These are phyloP conservation scores for Hermaeophaga mercurialis DNA, from an alignment of 2,888 invertebrate genomes.

Conservation along the genomic window DNA sequence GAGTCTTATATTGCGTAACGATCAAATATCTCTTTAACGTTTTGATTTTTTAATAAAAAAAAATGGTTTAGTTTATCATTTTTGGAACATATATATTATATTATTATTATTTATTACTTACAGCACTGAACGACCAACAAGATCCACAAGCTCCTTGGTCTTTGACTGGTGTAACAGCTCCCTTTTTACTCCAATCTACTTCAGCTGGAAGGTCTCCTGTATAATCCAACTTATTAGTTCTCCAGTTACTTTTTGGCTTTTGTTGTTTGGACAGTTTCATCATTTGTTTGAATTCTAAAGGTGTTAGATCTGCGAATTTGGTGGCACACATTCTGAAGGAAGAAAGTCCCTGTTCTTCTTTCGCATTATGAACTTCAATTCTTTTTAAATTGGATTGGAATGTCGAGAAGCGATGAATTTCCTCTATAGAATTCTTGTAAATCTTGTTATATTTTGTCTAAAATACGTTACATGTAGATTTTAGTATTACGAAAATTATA, in stretches of 20 bases:
- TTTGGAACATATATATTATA: too few species aligned
- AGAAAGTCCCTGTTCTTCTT: conserved; percentile 11
- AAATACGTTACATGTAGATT: too few species aligned
- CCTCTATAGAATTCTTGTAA: conserved; percentile 15
- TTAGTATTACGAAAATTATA: too few species aligned
- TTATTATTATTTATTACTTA: too few species aligned
- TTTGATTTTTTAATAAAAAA: too few species aligned
- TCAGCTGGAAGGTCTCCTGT: conserved; percentile 27
- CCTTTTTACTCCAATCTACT: conserved; percentile 40
- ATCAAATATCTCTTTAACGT: too few species aligned
- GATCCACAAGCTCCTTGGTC: conserved; percentile 40
- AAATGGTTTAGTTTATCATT: too few species aligned
- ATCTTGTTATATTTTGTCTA: conserved; percentile 12
- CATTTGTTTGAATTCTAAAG: too few species aligned
- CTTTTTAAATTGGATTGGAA: conserved; percentile 12
- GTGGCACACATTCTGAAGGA: conserved; percentile 27
- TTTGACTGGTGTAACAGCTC: conserved; percentile 39
- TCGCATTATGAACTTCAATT: conserved; percentile 21
- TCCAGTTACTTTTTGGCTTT: not conserved
- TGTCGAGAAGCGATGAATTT: conserved; percentile 13
- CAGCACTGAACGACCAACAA: conserved; percentile 41
- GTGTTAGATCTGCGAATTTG: conserved; percentile 37
- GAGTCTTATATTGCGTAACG: too few species aligned
- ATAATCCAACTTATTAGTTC: not conserved
- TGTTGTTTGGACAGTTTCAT: not conserved